Evolutionary conservation across 2,888 invertebrate species (phyloP), one percentile per base, ranked within the genome.

Genomic region (Axea sp.): DNA sequence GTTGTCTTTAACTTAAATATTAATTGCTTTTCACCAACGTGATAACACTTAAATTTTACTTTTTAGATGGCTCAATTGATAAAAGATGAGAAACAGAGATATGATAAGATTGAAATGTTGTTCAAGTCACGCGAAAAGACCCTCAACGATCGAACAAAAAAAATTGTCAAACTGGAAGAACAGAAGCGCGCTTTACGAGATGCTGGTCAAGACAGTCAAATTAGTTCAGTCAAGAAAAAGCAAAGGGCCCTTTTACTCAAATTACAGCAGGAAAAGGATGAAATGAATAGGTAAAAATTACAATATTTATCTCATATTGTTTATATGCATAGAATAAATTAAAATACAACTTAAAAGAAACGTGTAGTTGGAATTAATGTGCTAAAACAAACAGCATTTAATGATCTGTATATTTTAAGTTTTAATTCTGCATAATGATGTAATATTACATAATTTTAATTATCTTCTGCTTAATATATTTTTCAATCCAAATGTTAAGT

Each of bases 121-220:
- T 88, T 94, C 37, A 91, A 92, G 83, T 90, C 93, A 53, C 89
- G 92, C 3, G 93, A 93, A 82, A 91, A 92, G 80, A 90, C 92
- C 0, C 84, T 93, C 53, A 88, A 92, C 28, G 92, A 93, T 85
- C 90, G 92, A 76, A 92, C 92, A 0, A 92, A 91, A 83, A 87
- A 87, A 59, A 77, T 87, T 47, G 85, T 82, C 0, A 83, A 86
- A 64, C 43, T 94, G 9, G 92, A 93, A 83, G 90, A 92, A 41
- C 92, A 93, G 80, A 92, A 92, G 82, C 91, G 88, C 3, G 86
- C 82, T 3, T 60, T 87, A 19, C 79, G 82, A 57, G 87, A 86
- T 51, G 86, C 86, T 2, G 87, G 87, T 0, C 87, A 87, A 45
- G 87, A 87, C 33, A 86, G 86, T 75, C 82, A 85, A 33, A 83